Evolutionary conservation across 2,113 vertebrate species (phyloP), one percentile per base, ranked within the genome.

Genomic region (Menura novaehollandiae): DNA sequence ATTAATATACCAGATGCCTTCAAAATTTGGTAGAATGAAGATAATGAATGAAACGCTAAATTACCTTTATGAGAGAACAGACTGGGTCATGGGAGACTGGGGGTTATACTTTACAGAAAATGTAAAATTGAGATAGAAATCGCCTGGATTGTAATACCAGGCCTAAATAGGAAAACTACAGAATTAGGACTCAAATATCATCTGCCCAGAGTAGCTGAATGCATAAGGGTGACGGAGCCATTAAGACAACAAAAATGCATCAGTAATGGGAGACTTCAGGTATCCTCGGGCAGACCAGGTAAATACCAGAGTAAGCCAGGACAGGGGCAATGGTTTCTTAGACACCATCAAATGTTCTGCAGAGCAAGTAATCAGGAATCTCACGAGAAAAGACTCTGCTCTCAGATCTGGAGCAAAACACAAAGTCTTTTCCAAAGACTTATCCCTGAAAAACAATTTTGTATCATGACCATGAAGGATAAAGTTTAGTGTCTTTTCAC

Each of bases 291-390:
- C 0, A 76, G 44, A 56, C 8, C 58, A 71, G 28, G 52, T 33
- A 60, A 75, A 23, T 27, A 28, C 13, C 73, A 51, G 59, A 84
- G 19, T 1, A 56, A 20, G 59, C 37, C 37, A 52, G 78, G 37
- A 37, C 15, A 56, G 2, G 5, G 39, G 39, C 47, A 41, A 1
- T 2, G 32, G 15, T 30, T 71, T 37, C 62, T 83, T 2, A 55
- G 59, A 64, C 37, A 63, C 11, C 51, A 72, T 17, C 35, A 47
- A n/a, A 63, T 47, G 3, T 12, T 81, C 35, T 66, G 23, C 76
- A 81, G 37, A 58, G 26, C 0, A 0, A 80, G 26, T 28, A 66
- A 67, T 11, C 0, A 0, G 47, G 43, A 46, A 47, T 37, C 7
- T 63, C 39, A 7, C 5, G 30, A 77, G 72, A 22, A 44, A 81